Percentiles rank a stretch among this genome's conserved stretches.
Conservation (phyloP, 2,888 invertebrate genomes). For the Pinctada fucata region DNA sequence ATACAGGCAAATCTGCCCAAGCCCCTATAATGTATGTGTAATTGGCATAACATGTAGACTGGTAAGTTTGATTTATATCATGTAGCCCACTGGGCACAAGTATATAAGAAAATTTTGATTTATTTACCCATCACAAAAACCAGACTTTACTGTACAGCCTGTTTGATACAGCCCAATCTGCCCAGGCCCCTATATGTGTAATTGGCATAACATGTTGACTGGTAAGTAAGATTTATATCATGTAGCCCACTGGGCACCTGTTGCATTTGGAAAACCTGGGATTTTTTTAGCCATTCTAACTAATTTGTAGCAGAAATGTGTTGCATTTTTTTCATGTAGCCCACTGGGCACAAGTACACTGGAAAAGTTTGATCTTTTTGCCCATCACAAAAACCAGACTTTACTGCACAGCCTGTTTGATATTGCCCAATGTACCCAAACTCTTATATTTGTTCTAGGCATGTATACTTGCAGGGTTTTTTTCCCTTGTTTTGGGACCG, state of each 20-base stretch:
- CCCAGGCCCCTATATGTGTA: slow-evolving; percentile 87
- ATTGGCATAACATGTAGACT: slow-evolving; percentile 90
- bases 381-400: slow-evolving; percentile 91
- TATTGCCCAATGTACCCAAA: slow-evolving; percentile 86
- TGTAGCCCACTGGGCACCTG: too few species aligned
- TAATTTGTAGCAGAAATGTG: too few species aligned
- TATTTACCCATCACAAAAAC: slow-evolving; percentile 91
- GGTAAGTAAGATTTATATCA: slow-evolving; percentile 57
- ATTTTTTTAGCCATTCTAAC: too few species aligned
- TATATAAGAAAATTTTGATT: slow-evolving; percentile 92
- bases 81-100: too few species aligned
- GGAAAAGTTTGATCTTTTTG: slow-evolving; percentile 95
- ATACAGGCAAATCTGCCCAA: slow-evolving; percentile 88
- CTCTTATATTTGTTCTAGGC: slow-evolving; percentile 91
- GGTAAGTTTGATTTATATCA: slow-evolving; percentile 52
- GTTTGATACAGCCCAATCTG: slow-evolving; percentile 93
- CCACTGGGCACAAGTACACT: slow-evolving; percentile 78
- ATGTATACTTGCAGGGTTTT: slow-evolving; percentile 71
- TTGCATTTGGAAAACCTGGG: too few species aligned
- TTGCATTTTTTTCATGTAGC: too few species aligned
- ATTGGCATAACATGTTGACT: slow-evolving; percentile 90
- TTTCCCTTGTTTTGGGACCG: too few species aligned
- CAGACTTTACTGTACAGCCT: slow-evolving; percentile 95
- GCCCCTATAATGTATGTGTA: slow-evolving; percentile 86
- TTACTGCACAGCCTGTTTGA: slow-evolving; percentile 95